These are phyloP conservation scores for Athalia cordata DNA, from an alignment of 2,888 invertebrate species.

Conservation along the genomic window DNA sequence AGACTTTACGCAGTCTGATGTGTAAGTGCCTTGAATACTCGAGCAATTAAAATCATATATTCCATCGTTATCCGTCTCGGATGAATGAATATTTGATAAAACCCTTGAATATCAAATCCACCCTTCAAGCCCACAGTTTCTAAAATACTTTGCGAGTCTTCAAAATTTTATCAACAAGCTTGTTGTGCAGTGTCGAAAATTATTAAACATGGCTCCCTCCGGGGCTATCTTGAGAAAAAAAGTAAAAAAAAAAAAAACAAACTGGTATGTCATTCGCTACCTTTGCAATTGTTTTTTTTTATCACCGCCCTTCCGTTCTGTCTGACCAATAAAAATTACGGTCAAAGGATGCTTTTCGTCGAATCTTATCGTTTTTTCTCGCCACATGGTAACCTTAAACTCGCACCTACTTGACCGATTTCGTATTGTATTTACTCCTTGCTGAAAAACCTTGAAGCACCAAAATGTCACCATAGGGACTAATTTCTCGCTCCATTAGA, in stretches of 20 bases:
- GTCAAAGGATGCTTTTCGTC: no score
- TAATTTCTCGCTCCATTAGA: no score
- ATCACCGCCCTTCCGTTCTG: background rate
- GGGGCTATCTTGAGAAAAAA: background rate
- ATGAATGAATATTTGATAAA: slow-evolving; percentile 6
- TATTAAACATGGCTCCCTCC: background rate
- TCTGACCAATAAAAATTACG: no score
- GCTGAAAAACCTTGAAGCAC: background rate
- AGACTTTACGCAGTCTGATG: background rate
- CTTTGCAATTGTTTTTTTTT: background rate
- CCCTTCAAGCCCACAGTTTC: background rate
- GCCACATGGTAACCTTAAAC: no score
- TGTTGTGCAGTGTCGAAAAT: background rate
- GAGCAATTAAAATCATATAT: background rate
- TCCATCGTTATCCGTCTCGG: slow-evolving; percentile 14
- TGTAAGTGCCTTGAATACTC: background rate
- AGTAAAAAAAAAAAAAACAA: background rate
- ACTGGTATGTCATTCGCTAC: no score
- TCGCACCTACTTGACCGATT: background rate
- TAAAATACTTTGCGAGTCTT: background rate
- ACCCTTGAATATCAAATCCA: background rate
- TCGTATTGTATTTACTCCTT: background rate
- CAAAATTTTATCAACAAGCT: background rate
- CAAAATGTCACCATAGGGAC: no score
- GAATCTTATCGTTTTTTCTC: no score